Base-by-base conservation (phyloP, 2,888 invertebrate genomes). In the Harpagoxenus sublaevis region DNA sequence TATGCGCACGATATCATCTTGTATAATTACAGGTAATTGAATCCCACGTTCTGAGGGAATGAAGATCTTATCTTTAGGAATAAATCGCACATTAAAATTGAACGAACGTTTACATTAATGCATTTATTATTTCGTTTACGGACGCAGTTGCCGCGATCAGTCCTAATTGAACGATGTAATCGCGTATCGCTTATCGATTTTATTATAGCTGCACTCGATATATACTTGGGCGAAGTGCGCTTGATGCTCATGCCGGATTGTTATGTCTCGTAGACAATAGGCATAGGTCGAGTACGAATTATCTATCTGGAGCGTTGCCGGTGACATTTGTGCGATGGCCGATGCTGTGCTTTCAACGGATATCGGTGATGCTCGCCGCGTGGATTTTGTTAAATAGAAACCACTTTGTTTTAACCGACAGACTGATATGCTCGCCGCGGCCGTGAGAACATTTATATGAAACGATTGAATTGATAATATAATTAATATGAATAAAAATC, bases 241-340 rank as follows among this genome's bases (percentile, higher is more conserved):
- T 87, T 75, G 87, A 79, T 87, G 83, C 88, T 87, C 84, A 84
- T 83, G 68, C 83, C 71, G 89, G 83, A 87, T 89, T 82, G 87
- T 86, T 71, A 81, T 78, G 87, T 89, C 86, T 89, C 83, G 74
- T 71, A 84, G 89, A 89, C 87, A 89, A 89, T 89, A 83, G 86
- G 63, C 53, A 48, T 62, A 73, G 63, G 74, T 89, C 89, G 79
- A 77, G 75, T 79, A 85, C 84, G 86, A 87, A 87, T 89, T 89
- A 87, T 86, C 83, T 81, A 86, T 81, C 75, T 86, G 85, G 84
- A 75, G 86, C 85, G 85, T 88, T 89, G 83, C 83, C 83, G 66
- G 74, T 77, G 74, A 77, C 81, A 74, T 85, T 81, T 63, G 79
- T 35, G 55, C 73, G 35, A 77, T 45, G 57, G 18, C 42, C 35